A percentile compares a stretch with the other conserved stretches of the same genome.
phyloP scores from a whole-genome alignment of 2,797 vertebrate species.

The Crocodylus rhombifer region DNA sequence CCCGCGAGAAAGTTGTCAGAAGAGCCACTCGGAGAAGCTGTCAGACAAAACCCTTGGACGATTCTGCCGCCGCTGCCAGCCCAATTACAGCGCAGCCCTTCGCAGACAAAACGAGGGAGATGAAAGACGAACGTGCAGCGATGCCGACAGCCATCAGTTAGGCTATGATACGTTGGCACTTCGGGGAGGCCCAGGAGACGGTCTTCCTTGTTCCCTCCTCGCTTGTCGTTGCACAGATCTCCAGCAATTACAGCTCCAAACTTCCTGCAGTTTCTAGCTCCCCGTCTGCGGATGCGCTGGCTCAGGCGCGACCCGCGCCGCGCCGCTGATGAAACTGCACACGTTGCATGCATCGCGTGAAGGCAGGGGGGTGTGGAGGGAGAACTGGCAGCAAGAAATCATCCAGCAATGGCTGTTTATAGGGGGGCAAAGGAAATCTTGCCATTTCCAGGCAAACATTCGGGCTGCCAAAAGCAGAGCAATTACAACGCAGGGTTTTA shows the following conservation, averaged over 20 bases:
- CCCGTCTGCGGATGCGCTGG: slow-evolving; percentile 71
- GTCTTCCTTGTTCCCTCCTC: slow-evolving; percentile 63
- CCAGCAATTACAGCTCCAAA: slow-evolving; percentile 60
- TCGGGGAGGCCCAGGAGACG: slow-evolving; percentile 19
- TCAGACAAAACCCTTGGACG: not conserved
- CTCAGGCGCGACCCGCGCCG: slow-evolving; percentile 82
- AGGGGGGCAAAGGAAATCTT: slow-evolving; percentile 53
- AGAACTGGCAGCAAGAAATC: slow-evolving; percentile 70
- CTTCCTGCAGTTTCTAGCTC: slow-evolving; percentile 68
- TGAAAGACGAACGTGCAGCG: slow-evolving; percentile 75
- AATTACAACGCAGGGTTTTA: slow-evolving; percentile 39
- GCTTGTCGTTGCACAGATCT: slow-evolving; percentile 67
- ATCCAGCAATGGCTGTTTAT: slow-evolving; percentile 78
- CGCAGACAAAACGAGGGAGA: slow-evolving; percentile 45
- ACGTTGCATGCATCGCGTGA: slow-evolving; percentile 72
- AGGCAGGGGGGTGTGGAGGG: slow-evolving; percentile 77
- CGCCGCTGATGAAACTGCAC: slow-evolving; percentile 64
- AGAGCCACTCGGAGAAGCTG: not conserved
- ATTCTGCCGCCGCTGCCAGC: not conserved
- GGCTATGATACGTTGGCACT: slow-evolving; percentile 58
- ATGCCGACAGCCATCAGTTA: slow-evolving; percentile 71
- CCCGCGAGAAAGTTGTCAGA: not conserved
- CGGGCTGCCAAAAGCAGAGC: slow-evolving; percentile 70
- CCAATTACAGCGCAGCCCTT: slow-evolving; percentile 44
- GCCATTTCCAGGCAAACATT: slow-evolving; percentile 76